These are phyloP conservation scores for Bedellia somnulentella DNA, from an alignment of 2,888 invertebrate species.

Conservation along the genomic window DNA sequence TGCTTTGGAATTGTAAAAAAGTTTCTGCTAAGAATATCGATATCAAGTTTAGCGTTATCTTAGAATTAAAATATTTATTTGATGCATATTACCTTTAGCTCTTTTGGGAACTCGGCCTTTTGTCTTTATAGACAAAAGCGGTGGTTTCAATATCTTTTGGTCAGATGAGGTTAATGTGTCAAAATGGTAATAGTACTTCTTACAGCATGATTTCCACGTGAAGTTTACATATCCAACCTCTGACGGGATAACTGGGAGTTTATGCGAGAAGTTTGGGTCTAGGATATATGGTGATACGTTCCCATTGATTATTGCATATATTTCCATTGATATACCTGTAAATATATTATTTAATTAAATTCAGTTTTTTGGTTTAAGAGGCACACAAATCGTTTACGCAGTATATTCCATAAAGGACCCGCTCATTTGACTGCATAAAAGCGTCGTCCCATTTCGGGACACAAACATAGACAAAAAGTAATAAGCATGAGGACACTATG, in stretches of 20 bases:
- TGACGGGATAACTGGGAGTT: conserved; percentile 87
- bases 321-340: conserved; percentile 81
- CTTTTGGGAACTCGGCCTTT: conserved; percentile 83
- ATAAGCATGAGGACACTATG: too few species aligned
- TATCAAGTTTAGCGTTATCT: too few species aligned
- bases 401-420: too few species aligned
- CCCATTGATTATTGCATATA: conserved; percentile 88
- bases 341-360: too few species aligned
- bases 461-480: too few species aligned
- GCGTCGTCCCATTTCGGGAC: too few species aligned
- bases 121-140: conserved; percentile 84
- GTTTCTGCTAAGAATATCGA: too few species aligned
- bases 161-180: conserved; percentile 83
- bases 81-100: conserved; percentile 69
- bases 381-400: too few species aligned
- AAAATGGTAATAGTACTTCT: conserved; percentile 85
- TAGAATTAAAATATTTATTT: conserved; percentile 1
- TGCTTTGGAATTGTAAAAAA: too few species aligned
- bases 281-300: conserved; percentile 82
- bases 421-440: too few species aligned
- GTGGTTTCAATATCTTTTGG: conserved; percentile 80
- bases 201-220: conserved; percentile 83
- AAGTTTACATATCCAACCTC: conserved; percentile 91
- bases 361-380: too few species aligned
- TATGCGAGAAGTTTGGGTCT: conserved; percentile 88